Conservation (phyloP, 1,140 invertebrate genomes). For the Leucophenga varia region DNA sequence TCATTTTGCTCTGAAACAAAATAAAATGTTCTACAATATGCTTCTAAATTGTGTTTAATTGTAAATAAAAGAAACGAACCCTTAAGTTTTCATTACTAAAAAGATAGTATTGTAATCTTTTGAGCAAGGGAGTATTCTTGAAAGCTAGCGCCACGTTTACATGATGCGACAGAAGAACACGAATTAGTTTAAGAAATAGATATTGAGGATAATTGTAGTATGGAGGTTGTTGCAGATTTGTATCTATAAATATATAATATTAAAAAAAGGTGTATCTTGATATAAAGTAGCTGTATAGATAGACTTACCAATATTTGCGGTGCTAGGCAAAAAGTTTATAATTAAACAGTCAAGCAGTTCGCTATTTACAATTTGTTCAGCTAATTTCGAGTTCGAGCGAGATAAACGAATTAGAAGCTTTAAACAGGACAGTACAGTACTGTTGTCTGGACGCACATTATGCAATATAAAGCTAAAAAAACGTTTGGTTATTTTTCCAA, state of each 20-base stretch:
- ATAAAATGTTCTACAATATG: too few relatives aligned
- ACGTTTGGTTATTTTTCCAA: too few relatives aligned
- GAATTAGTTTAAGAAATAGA: constrained; percentile 38
- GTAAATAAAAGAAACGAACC: constrained; percentile 19
- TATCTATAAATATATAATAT: constrained; percentile 9
- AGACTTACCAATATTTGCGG: constrained; percentile 11
- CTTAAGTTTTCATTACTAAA: constrained; percentile 35
- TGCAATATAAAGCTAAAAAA: constrained; percentile 68
- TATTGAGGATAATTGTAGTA: constrained; percentile 42
- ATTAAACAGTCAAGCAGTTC: constrained; percentile 63
- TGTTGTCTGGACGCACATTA: constrained; percentile 64
- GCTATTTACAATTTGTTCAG: constrained; percentile 61
- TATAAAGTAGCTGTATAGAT: not conserved
- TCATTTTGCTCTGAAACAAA: constrained; percentile 33
- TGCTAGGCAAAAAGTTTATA: constrained; percentile 62
- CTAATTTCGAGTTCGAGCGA: constrained; percentile 66
- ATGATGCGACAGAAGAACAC: constrained; percentile 42
- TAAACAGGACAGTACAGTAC: constrained; percentile 67
- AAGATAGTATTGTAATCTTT: constrained; percentile 34
- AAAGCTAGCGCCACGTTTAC: constrained; percentile 34
- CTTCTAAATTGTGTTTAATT: not conserved
- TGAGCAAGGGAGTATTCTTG: constrained; percentile 19
- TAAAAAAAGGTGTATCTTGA: not conserved
- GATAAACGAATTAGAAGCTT: constrained; percentile 71
- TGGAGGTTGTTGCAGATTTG: not conserved